A percentile compares a stretch with the other conserved stretches of the same genome.
Conservation (phyloP, 2,888 invertebrate species). For the Thyatira batis region DNA sequence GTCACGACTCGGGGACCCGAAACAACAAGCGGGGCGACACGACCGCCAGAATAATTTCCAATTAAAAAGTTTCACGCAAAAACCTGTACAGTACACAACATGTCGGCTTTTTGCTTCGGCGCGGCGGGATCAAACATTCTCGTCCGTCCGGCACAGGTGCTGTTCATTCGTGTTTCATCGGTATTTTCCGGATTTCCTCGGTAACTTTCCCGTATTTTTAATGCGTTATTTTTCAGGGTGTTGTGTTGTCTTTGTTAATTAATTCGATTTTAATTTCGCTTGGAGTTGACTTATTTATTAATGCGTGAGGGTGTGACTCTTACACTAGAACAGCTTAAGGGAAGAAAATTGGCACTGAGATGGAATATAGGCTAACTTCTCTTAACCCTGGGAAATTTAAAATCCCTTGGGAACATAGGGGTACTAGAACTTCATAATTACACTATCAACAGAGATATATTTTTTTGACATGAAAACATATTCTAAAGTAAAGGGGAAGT, state of each 20-base stretch:
- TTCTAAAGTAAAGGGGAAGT: no score
- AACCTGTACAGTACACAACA: background rate
- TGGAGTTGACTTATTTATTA: no score
- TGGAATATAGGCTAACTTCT: no score
- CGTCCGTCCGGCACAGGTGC: background rate
- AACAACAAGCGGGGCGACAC: background rate
- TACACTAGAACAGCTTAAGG: no score
- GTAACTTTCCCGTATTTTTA: background rate
- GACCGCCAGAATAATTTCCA: slow-evolving; percentile 5
- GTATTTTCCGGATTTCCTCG: background rate
- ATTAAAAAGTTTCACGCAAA: slow-evolving; percentile 5
- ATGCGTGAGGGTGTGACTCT: no score
- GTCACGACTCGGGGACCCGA: background rate
- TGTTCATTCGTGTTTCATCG: background rate
- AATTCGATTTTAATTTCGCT: no score
- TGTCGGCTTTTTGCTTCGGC: background rate
- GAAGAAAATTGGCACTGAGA: no score
- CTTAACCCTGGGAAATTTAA: no score
- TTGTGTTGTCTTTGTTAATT: background rate
- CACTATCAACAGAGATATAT: no score
- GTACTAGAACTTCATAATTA: no score
- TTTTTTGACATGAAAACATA: no score
- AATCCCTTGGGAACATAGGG: no score
- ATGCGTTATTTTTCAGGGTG: background rate
- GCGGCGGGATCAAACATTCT: background rate